Conservation (phyloP, 2,113 vertebrate genomes). For the Ceyx cyanopectus region DNA sequence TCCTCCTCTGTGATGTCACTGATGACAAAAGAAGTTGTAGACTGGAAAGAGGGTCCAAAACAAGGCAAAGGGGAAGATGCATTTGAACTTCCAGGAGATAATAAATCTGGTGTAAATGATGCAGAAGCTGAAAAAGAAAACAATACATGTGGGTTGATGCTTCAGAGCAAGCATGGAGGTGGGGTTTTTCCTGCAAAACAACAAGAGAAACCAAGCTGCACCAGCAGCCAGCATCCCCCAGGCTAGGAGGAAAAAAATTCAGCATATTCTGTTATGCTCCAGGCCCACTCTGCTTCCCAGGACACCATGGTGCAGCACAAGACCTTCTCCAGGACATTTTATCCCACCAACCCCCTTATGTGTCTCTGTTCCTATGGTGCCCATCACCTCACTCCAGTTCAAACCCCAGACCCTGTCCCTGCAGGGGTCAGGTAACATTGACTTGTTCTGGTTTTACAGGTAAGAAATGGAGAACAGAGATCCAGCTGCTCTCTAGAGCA, state of each 20-base stretch:
- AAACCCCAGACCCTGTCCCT: background rate
- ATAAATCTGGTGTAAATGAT: constrained; percentile 90
- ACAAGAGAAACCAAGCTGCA: background rate
- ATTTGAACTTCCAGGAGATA: constrained; percentile 93
- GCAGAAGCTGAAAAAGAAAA: constrained; percentile 85
- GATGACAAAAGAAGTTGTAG: constrained; percentile 95
- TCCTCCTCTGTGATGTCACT: constrained; percentile 96
- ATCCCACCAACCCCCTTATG: background rate
- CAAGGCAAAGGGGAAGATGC: constrained; percentile 92
- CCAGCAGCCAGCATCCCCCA: background rate
- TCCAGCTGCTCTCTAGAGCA: background rate
- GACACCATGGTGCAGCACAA: background rate
- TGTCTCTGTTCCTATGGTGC: background rate
- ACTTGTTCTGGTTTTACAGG: background rate
- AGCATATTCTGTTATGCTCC: too few relatives aligned
- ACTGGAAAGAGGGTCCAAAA: constrained; percentile 93
- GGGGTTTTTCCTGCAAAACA: background rate
- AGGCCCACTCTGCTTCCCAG: background rate
- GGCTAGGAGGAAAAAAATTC: background rate
- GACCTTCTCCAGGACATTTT: background rate
- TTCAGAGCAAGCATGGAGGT: background rate
- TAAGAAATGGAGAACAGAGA: background rate
- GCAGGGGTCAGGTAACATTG: background rate
- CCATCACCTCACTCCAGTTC: background rate
- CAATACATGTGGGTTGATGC: background rate